A percentile compares a stretch with the other conserved stretches of the same genome.
phyloP scores from a whole-genome alignment of 2,797 vertebrate genomes.

The Bradypus variegatus region DNA sequence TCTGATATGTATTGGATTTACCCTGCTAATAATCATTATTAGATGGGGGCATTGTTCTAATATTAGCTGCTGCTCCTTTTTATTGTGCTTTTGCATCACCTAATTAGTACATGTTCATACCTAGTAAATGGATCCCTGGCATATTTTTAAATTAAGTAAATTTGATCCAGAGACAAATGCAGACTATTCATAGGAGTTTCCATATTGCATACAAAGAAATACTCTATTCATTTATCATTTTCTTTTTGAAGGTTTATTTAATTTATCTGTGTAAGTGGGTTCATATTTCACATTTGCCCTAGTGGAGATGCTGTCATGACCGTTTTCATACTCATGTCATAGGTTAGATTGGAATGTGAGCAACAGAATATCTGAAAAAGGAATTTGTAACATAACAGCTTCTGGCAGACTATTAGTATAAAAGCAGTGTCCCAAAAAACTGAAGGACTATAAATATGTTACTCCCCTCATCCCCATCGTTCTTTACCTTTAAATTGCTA shows the following conservation, averaged over 20 bases:
- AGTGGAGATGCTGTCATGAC: conserved; percentile 29
- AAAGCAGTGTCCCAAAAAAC: conserved; percentile 35
- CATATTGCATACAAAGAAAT: conserved; percentile 8
- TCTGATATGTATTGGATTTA: background rate
- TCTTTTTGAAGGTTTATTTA: conserved; percentile 41
- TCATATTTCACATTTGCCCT: background rate
- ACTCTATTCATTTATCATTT: conserved; percentile 52
- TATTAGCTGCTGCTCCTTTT: background rate
- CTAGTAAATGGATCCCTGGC: conserved; percentile 34
- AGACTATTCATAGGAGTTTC: conserved; percentile 40
- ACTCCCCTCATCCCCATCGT: background rate
- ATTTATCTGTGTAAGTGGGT: conserved; percentile 38
- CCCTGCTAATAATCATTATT: background rate
- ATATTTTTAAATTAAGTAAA: conserved; percentile 47
- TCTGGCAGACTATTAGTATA: conserved; percentile 40
- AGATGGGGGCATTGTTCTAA: background rate
- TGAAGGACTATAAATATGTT: conserved; percentile 20
- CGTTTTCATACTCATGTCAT: background rate
- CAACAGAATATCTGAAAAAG: conserved; percentile 45
- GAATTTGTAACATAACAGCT: conserved; percentile 48
- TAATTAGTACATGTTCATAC: background rate
- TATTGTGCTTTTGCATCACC: background rate
- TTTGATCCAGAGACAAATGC: conserved; percentile 19
- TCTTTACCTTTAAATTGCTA: conserved; percentile 49
- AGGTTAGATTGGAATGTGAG: conserved; percentile 35